Percentiles rank a stretch among this genome's conserved stretches.
These are phyloP conservation scores for Peromyscus nudipes DNA, from an alignment of 2,797 vertebrate genomes.

Conservation along the genomic window DNA sequence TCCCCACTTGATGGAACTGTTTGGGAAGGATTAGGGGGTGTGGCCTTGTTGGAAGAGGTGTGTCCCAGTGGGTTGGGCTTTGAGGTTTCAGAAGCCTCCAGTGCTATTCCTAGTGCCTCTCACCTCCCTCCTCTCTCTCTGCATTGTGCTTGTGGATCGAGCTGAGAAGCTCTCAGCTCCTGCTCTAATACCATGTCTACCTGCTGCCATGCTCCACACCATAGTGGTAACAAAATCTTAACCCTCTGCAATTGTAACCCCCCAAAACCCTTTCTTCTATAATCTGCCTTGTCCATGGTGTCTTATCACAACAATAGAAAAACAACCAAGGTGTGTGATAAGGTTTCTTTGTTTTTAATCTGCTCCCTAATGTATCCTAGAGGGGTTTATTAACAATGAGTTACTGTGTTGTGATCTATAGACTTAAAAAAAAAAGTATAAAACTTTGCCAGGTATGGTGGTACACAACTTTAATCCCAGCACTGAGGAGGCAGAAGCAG, in stretches of 20 bases:
- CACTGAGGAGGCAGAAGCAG: not conserved
- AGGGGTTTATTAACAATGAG: slow-evolving; percentile 23
- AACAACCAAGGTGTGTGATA: not conserved
- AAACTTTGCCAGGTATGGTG: not conserved
- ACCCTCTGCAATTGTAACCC: not conserved
- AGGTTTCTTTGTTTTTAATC: slow-evolving; percentile 1
- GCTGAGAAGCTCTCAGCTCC: not conserved
- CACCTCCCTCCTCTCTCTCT: not conserved
- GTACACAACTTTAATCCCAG: not conserved
- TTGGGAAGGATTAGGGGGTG: not conserved
- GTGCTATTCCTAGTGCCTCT: not conserved
- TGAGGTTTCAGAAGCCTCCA: not conserved
- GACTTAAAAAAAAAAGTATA: not conserved
- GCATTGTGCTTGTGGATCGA: not conserved
- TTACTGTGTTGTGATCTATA: not conserved
- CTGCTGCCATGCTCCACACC: not conserved
- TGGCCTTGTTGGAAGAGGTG: not conserved
- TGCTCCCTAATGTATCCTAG: not conserved
- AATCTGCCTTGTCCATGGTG: not conserved
- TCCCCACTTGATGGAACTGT: not conserved
- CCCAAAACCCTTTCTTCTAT: not conserved
- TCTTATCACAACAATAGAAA: not conserved
- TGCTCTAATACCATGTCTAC: not conserved
- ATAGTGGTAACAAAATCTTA: not conserved
- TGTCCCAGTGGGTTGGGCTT: not conserved